Conservation (phyloP, 2,113 vertebrate species). For the Festucalex cinctus region DNA sequence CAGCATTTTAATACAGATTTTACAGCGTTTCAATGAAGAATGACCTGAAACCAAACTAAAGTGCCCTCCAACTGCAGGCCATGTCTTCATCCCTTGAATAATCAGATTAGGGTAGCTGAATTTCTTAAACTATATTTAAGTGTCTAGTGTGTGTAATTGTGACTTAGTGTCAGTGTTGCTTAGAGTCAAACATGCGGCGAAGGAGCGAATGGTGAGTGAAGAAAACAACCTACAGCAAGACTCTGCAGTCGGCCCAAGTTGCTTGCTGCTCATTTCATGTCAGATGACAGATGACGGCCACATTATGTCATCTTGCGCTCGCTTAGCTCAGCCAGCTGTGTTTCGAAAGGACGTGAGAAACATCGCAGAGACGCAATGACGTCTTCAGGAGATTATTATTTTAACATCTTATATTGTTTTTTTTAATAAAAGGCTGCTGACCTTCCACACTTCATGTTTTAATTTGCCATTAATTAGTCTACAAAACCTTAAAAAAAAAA, state of each 20-base stretch:
- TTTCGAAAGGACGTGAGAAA: background rate
- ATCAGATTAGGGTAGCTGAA: conserved; percentile 30
- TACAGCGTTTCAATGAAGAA: background rate
- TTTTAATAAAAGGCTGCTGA: background rate
- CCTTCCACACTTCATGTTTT: background rate
- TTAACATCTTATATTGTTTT: background rate
- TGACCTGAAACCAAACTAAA: background rate
- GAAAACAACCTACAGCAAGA: conserved; percentile 62
- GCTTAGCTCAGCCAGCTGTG: conserved; percentile 6
- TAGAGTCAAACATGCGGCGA: conserved; percentile 37
- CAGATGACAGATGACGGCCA: conserved; percentile 34
- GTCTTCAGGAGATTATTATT: background rate
- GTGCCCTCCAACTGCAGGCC: background rate
- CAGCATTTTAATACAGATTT: background rate
- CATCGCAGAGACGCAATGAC: too few species aligned
- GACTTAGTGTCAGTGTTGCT: conserved; percentile 58
- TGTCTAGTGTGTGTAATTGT: conserved; percentile 54
- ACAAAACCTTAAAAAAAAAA: too few species aligned
- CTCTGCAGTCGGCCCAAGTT: conserved; percentile 26
- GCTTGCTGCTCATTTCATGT: conserved; percentile 51
- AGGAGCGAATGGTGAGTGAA: conserved; percentile 27
- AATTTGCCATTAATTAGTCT: background rate
- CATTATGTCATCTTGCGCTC: conserved; percentile 34
- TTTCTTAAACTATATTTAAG: conserved; percentile 58
- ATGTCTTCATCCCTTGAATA: conserved; percentile 14